Base-by-base conservation (phyloP, 2,113 vertebrate species). In the Cygnus buccinator region DNA sequence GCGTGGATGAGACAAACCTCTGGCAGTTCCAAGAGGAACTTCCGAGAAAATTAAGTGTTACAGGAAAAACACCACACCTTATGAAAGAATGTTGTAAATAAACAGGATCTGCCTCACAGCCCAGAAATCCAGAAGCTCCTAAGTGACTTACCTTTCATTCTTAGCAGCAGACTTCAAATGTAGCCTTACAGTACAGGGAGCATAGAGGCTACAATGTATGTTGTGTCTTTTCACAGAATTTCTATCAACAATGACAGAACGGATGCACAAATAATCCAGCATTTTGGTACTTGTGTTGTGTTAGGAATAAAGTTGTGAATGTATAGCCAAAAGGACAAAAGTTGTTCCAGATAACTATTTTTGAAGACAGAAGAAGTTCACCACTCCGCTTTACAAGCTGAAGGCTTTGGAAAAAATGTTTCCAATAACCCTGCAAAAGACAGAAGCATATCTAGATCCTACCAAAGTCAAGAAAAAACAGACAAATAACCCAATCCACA, bases 401-500 rank as follows among this genome's bases (percentile, higher is more conserved):
- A 83, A 44, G 78, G 11, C 7, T 66, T 48, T 48, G 62, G 93
- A 90, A 58, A 66, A 37, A 86, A 35, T 11, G 6, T 66, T 77
- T 95, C 79, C 29, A 41, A 0, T n/a, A 77, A 65, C 5, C 61
- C 55, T 46, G 77, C 31, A 87, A 79, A 75, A 31, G 5, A 71
- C 37, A 70, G 59, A 3, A 91, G 18, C 11, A 62, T 9, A 87
- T 21, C 37, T 25, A 89, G 65, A 57, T 48, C 88, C 22, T 39
- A 87, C 6, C 54, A 73, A 25, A 87, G 31, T 54, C 25, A 94
- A 92, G 31, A 83, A 61, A 39, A 82, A 90, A 22, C 48, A 44
- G 28, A 59, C 84, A 93, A 92, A 48, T 25, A 87, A 94, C 58
- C 10, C 12, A 26, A 93, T 66, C 58, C 79, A 89, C 55, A 97